Base-by-base conservation (phyloP, 2,888 invertebrate species). In the Callyntrura guangdongensis region DNA sequence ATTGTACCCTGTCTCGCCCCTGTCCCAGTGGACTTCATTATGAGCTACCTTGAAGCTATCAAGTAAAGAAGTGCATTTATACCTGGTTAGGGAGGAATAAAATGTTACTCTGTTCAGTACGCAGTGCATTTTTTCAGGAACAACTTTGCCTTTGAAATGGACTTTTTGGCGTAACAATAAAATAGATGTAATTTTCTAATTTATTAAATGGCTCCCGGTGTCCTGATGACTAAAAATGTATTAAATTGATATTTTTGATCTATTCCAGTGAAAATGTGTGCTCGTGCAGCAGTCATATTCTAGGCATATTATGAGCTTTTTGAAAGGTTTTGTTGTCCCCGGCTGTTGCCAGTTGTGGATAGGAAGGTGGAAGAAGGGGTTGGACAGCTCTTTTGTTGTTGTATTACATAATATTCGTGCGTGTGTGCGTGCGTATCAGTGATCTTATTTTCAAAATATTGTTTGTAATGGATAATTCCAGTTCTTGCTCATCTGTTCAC, bases 401-500 rank as follows among this genome's bases (percentile, higher is more conserved):
- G 36, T 4, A 36, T 36, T 59, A n/a, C n/a, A n/a, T n/a, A n/a
- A n/a, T n/a, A 17, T 27, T 4, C 14, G 67, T 67, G 25, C 67
- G 74, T 89, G 77, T 36, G 36, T 90, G 90, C 61, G 72, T 74
- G 74, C 53, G 27, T 90, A 77, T 85, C 77, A 49, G 61, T 79
- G 79, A 79, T 87, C 79, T 87, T 14, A 20, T 36, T 67, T 53
- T 67, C 12, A 69, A 45, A 36, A 77, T 86, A 86, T 45, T 86
- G 45, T 27, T 72, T 69, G 72, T 86, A 81, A 90, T 85, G 85
- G 81, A 22, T 47, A 69, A 79, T 86, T 86, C 86, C 82, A 82
- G 90, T 87, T 91, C 86, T 87, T 91, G 90, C 90, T 91, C 90
- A 91, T 91, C 90, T 91, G 90, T 91, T 91, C 90, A 83, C 74